Base-by-base conservation (phyloP, 1,140 invertebrate genomes). In the Aphelenchoides avenae region DNA sequence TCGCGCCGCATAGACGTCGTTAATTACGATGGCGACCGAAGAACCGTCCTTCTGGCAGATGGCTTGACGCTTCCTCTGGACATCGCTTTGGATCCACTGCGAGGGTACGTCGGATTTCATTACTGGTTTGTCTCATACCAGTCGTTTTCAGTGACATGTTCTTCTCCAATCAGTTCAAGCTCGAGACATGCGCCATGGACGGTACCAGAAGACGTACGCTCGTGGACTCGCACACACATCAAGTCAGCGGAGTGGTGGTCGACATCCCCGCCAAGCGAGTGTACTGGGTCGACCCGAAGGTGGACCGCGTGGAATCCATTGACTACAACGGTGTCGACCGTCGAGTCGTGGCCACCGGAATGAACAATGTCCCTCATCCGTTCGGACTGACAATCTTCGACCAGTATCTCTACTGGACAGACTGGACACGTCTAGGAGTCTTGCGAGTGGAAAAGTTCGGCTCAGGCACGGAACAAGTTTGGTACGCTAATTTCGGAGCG, bases 1-100 rank as follows among this genome's bases (percentile, higher is more conserved):
- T 90, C 89, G 0, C 89, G 91, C 72, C 90, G 78, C 77, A 87
- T 98, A 44, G 91, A 95, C 74, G 86, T 97, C 0, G 90, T 92
- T 71, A 89, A 92, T 77, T 79, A 92, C 55, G 84, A 87, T 69
- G 86, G 87, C 6, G 80, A 85, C 34, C 85, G 84, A 78, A 86
- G 91, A 75, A 87, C 91, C 11, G 89, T 94, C 7, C 89, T 91
- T 0, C 79, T 97, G 0, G 87, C 89, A 2, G 87, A 88, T 36
- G 94, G 95, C 75, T 79, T 97, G 0, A 92, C 89, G 3, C 87
- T 85, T 61, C 91, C 91, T 0, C 82, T 86, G 0, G 91, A 95
- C 76, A 84, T 98, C 39, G 89, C 87, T 0, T 75, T 97, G 7
- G 92, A 97, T 78, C 90, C 92, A 1, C 87, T 86, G 0, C 79